A percentile compares a stretch with the other conserved stretches of the same genome.
These are phyloP conservation scores for Coracias cyanogaster DNA, from an alignment of 2,797 vertebrate genomes.

Conservation along the genomic window DNA sequence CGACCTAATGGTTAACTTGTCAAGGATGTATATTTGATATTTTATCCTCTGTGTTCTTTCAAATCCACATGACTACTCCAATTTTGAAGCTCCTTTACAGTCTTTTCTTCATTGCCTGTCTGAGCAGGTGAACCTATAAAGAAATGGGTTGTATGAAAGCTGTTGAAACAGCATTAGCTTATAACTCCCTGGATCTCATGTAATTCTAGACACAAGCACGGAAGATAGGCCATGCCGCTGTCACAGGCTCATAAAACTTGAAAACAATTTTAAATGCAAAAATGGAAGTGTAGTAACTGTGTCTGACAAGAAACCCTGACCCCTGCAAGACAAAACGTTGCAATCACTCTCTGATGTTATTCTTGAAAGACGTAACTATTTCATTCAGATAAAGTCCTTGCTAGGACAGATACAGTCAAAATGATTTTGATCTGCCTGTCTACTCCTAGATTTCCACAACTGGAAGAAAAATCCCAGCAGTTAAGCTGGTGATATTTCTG, in stretches of 20 bases:
- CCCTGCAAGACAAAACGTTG: neutral
- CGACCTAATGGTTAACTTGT: neutral
- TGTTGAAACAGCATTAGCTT: neutral
- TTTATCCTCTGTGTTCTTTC: neutral
- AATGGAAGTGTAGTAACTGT: neutral
- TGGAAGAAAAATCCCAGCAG: neutral
- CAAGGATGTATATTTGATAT: neutral
- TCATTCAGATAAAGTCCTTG: neutral
- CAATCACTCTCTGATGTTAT: neutral
- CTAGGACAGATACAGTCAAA: neutral
- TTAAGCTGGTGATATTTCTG: neutral
- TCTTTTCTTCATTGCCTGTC: neutral
- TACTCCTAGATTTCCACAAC: neutral
- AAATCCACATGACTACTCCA: neutral
- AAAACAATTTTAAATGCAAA: constrained; percentile 6
- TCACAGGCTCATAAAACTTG: neutral
- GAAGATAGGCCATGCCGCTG: neutral
- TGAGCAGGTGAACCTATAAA: neutral
- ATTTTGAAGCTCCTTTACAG: neutral
- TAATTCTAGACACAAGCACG: neutral
- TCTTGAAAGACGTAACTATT: neutral
- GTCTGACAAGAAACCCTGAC: neutral
- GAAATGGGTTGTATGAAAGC: neutral
- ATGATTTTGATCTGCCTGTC: neutral
- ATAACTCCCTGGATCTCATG: neutral